Conservation (phyloP, 2,113 vertebrate genomes). For the Coturnix japonica region DNA sequence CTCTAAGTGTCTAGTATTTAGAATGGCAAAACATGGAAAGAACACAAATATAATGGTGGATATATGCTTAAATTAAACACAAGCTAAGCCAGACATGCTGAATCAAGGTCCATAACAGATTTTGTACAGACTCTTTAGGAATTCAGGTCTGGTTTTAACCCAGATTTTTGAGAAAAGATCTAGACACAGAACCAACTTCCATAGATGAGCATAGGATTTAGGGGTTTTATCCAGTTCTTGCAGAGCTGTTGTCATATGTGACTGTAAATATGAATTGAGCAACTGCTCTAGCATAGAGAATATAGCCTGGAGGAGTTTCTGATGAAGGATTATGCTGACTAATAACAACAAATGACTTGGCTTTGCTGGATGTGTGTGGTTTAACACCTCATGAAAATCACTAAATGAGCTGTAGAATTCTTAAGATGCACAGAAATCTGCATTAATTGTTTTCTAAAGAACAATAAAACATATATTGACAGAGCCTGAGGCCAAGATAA, state of each 20-base stretch:
- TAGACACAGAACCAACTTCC: background rate
- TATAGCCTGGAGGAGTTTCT: background rate
- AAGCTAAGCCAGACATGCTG: background rate
- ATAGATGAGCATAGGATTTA: background rate
- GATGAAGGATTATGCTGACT: background rate
- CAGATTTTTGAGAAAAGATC: background rate
- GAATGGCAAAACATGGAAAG: background rate
- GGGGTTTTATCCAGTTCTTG: background rate
- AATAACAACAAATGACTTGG: background rate
- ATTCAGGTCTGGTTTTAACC: background rate
- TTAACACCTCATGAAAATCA: constrained; percentile 13
- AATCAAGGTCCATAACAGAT: background rate
- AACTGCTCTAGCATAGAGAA: background rate
- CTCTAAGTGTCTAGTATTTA: background rate
- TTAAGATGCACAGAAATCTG: background rate
- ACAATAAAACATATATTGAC: background rate
- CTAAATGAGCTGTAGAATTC: constrained; percentile 1
- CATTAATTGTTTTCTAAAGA: constrained; percentile 36
- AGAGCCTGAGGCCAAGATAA: background rate
- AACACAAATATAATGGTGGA: background rate
- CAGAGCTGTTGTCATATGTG: background rate
- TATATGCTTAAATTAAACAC: background rate
- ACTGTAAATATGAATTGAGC: background rate
- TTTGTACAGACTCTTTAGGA: background rate
- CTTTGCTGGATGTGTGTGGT: background rate